Percentiles rank a stretch among this genome's conserved stretches.
Evolutionary conservation across 2,797 vertebrate genomes (phyloP).

Genomic region (Zenarchopterus dispar): DNA sequence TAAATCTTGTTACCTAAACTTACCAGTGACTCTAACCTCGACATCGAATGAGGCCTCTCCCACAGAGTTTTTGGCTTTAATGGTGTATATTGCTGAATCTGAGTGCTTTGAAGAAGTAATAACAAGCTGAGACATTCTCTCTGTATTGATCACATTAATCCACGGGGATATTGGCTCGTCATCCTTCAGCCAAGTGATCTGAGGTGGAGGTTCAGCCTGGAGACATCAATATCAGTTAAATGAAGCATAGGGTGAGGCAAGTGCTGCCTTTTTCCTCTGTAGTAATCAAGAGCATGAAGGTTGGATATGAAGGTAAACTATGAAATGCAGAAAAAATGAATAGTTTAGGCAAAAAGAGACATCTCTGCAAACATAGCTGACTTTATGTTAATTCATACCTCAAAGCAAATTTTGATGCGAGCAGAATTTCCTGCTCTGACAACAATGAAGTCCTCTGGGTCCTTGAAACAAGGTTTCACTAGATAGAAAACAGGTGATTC

Average conservation of each 20-base stretch:
- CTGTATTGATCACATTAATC: conserved; percentile 73
- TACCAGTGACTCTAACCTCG: conserved; percentile 88
- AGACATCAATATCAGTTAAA: conserved; percentile 32
- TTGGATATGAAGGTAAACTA: conserved; percentile 5
- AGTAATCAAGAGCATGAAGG: conserved; percentile 11
- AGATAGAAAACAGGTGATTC: too few relatives aligned
- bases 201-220: conserved; percentile 85
- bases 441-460: conserved; percentile 57
- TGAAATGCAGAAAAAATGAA: neutral
- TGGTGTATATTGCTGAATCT: conserved; percentile 84
- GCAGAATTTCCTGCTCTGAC: conserved; percentile 84
- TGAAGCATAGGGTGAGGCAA: conserved; percentile 1
- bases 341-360: conserved; percentile 1
- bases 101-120: conserved; percentile 81
- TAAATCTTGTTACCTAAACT: too few relatives aligned
- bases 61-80: conserved; percentile 79
- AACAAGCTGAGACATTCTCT: conserved; percentile 84
- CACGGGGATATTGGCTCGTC: conserved; percentile 79
- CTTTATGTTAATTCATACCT: conserved; percentile 75
- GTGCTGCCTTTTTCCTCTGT: conserved; percentile 2
- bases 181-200: conserved; percentile 88
- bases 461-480: too few relatives aligned
- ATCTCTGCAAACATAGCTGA: neutral
- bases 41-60: conserved; percentile 83
- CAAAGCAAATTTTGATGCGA: conserved; percentile 82